Conservation (phyloP, 2,888 invertebrate genomes). For the Chaetoderma sp. region DNA sequence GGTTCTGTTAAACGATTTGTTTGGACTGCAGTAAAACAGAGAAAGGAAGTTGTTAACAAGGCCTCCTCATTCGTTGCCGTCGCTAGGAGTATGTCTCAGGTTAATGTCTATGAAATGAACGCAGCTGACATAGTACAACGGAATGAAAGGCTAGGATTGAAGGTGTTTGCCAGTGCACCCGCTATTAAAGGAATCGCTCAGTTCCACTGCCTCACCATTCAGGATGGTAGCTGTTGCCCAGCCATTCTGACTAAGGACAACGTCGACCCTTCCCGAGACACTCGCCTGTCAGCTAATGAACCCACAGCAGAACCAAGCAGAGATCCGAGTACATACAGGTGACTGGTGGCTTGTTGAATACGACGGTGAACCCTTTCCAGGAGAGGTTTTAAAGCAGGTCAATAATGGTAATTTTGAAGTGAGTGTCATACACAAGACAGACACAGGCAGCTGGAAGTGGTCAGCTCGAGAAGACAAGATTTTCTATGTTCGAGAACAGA, state of each 20-base stretch:
- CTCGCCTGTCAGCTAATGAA: neutral
- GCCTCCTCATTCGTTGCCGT: constrained; percentile 19
- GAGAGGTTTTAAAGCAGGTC: no score
- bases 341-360: neutral
- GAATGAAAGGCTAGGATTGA: neutral
- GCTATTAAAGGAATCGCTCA: neutral
- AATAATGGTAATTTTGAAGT: no score
- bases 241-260: neutral
- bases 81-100: neutral
- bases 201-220: neutral
- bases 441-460: neutral
- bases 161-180: neutral
- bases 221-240: neutral
- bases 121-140: neutral
- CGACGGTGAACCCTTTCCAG: neutral
- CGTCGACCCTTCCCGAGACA: neutral
- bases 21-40: neutral
- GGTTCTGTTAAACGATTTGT: constrained; percentile 22
- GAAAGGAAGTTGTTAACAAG: constrained; percentile 14
- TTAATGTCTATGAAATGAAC: neutral
- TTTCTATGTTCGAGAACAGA: neutral
- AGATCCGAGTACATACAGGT: no score
- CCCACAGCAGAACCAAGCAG: neutral
- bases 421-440: no score
- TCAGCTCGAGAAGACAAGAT: neutral